Evolutionary conservation across 2,888 invertebrate species (phyloP).

Genomic region (Imbricaverruca yamaguchii): DNA sequence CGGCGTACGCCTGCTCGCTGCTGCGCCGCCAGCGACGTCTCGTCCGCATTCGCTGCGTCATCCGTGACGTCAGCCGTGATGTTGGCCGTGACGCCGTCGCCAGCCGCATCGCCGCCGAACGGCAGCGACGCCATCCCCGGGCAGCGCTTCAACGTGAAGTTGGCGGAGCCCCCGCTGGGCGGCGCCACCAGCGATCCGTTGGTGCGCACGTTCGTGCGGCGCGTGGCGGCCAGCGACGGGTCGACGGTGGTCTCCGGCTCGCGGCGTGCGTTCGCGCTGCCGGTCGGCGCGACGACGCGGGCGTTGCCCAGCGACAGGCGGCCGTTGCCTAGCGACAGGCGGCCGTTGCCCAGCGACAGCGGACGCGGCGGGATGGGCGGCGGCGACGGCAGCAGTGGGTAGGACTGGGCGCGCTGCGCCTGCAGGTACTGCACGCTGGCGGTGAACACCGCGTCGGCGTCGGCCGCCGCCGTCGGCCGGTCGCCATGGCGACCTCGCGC

Average conservation of each 20-base stretch:
- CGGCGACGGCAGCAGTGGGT: background rate
- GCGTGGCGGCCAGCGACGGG: background rate
- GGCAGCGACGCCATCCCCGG: background rate
- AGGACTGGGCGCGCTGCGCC: background rate
- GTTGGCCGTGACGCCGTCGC: background rate
- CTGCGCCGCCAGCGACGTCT: background rate
- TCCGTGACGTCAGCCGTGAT: background rate
- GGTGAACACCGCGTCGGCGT: background rate
- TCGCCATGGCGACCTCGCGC: too few species aligned
- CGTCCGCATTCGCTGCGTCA: background rate
- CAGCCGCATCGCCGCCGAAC: too few species aligned
- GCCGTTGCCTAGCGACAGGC: too few species aligned
- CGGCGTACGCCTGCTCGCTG: background rate
- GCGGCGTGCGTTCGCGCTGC: background rate
- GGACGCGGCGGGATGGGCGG: background rate
- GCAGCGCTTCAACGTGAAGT: background rate
- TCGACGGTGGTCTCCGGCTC: background rate
- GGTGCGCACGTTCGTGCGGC: background rate
- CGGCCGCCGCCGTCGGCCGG: background rate
- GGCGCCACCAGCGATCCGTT: background rate
- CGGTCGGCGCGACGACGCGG: too few species aligned
- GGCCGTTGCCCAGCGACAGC: too few species aligned
- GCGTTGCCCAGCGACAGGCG: too few species aligned
- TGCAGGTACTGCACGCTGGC: constrained; percentile 4
- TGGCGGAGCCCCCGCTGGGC: background rate